Evolutionary conservation across 92 coral and sea anemone species (phyloP).

Genomic region (Isaurus tuberculatus): DNA sequence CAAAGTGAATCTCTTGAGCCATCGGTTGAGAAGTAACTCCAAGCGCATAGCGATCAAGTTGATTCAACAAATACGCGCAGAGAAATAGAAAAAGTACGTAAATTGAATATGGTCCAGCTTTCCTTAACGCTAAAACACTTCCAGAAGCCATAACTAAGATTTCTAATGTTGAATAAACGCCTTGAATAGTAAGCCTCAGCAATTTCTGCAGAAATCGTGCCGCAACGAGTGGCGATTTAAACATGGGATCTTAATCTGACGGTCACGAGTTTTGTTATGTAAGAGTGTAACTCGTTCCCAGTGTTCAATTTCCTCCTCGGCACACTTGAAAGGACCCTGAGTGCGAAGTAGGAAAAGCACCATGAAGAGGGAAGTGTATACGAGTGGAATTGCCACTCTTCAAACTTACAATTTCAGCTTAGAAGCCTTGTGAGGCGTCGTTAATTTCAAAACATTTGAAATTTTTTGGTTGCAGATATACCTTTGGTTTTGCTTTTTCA

Average conservation of each 20-base stretch:
- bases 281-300: background rate
- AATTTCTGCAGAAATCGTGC: background rate
- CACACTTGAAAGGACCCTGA: background rate
- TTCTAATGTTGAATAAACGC: background rate
- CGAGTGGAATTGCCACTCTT: too few relatives aligned
- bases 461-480: too few relatives aligned
- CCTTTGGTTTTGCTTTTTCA: too few relatives aligned
- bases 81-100: constrained; percentile 83
- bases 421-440: too few relatives aligned
- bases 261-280: background rate
- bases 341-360: too few relatives aligned
- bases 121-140: constrained; percentile 61
- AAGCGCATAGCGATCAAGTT: constrained; percentile 89
- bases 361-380: too few relatives aligned
- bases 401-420: too few relatives aligned
- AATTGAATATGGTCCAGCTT: constrained; percentile 84
- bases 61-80: constrained; percentile 85
- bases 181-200: constrained; percentile 8
- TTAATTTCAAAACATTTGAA: too few relatives aligned
- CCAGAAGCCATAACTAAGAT: constrained; percentile 69
- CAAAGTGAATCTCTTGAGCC: constrained; percentile 97
- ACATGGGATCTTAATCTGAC: background rate
- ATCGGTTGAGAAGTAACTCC: constrained; percentile 92
- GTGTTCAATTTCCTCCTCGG: background rate
- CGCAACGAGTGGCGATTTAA: background rate